Base-by-base conservation (phyloP, 2,797 vertebrate genomes). In the Bradypodion pumilum region DNA sequence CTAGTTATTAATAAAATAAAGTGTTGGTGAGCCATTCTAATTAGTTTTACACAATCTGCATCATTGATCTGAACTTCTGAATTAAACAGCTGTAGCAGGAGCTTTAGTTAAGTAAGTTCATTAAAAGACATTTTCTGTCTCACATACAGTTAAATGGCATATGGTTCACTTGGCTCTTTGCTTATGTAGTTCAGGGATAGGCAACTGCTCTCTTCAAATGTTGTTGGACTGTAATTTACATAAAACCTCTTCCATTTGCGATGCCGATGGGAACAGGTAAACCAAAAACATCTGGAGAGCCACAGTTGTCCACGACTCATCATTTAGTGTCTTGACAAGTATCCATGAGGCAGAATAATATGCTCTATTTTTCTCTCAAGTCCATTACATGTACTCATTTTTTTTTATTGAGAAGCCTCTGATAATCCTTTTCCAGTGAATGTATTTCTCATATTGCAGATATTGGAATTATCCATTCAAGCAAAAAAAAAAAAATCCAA, bases 1-100 rank as follows among this genome's bases (percentile, higher is more conserved):
- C n/a, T n/a, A n/a, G 83, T 83, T 35, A 83, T 76, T 76, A 77
- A 60, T 77, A 42, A 77, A 44, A 59, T 69, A 76, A 68, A 37
- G 29, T 68, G 76, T 44, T 69, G 13, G 37, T 49, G 65, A 69
- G 29, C 29, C 37, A 83, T 46, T 83, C 49, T 83, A 63, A 76
- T 76, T 68, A 35, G 56, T 32, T 83, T 56, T 77, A 77, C 68
- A 49, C 44, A 49, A 49, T 12, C 13, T 49, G 13, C 46, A 49
- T 49, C 46, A 21, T 37, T 19, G 27, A 44, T 13, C 10, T 29
- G 76, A 69, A 77, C 69, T 35, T 68, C 37, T 68, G 49, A 5
- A 7, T 15, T 12, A 49, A 49, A 42, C 3, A 35, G 40, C 63
- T n/a, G n/a, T n/a, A n/a, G n/a, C n/a, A n/a, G n/a, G 21, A 23